Evolutionary conservation across 2,797 vertebrate species (phyloP).

Genomic region (Enoplosus armatus): DNA sequence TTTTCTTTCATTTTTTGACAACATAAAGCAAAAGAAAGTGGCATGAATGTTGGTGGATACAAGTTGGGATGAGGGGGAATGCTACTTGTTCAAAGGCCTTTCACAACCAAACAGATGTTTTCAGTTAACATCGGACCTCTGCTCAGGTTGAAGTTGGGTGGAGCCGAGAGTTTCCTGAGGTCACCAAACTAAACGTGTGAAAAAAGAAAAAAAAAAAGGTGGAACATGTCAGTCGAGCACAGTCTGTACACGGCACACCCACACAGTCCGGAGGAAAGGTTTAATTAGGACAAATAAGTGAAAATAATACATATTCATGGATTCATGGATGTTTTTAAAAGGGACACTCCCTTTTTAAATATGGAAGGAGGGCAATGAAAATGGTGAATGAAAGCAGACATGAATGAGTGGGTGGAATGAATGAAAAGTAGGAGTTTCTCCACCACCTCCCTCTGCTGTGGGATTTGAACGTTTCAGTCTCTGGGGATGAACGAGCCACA

Average conservation of each 20-base stretch:
- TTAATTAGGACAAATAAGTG: background rate
- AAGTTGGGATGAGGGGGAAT: background rate
- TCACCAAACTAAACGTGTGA: background rate
- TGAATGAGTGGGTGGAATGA: background rate
- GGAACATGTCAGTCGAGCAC: background rate
- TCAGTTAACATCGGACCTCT: slow-evolving; percentile 7
- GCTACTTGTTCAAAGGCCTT: background rate
- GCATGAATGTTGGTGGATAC: background rate
- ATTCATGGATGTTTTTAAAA: background rate
- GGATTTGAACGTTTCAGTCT: background rate
- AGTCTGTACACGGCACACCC: background rate
- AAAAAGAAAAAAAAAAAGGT: background rate
- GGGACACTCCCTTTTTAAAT: background rate
- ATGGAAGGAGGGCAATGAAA: background rate
- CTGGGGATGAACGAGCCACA: background rate
- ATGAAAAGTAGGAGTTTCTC: background rate
- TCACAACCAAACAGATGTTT: slow-evolving; percentile 16
- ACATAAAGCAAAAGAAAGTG: background rate
- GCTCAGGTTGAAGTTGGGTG: slow-evolving; percentile 10
- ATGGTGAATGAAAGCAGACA: background rate
- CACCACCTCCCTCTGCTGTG: background rate
- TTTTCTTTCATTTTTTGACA: background rate
- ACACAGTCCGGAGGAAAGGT: background rate
- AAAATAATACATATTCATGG: no score
- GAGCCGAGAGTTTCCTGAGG: background rate